A percentile compares a stretch with the other conserved stretches of the same genome.
Conservation (phyloP, 2,113 vertebrate genomes). For the Hassar affinis region DNA sequence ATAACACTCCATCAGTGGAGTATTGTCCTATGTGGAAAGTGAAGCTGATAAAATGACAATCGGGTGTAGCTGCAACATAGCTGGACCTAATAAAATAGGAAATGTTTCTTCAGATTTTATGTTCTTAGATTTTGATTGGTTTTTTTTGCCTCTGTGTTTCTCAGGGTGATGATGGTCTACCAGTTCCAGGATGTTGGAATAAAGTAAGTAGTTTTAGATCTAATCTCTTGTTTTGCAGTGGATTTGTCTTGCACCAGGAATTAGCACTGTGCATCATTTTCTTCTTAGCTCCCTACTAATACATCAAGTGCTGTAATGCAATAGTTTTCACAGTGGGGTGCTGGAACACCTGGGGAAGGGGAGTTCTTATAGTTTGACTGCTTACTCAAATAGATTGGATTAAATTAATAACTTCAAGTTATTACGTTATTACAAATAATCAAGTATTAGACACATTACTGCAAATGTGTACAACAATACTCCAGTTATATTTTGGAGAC, state of each 20-base stretch:
- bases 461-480: not conserved
- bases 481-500: not conserved
- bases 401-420: too few species aligned
- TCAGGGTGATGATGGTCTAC: slow-evolving; percentile 77
- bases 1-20: not conserved
- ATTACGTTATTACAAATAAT: too few species aligned
- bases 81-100: not conserved
- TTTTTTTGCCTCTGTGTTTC: slow-evolving; percentile 23
- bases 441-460: not conserved
- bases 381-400: not conserved
- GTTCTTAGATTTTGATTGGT: not conserved
- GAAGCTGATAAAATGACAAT: not conserved
- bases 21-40: not conserved
- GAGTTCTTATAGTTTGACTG: not conserved
- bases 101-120: not conserved
- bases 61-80: not conserved
- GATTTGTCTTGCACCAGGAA: slow-evolving; percentile 1
- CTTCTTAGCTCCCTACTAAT: slow-evolving; percentile 6
- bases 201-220: slow-evolving; percentile 68
- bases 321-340: not conserved
- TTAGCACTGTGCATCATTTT: not conserved
- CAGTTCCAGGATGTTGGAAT: slow-evolving; percentile 79
- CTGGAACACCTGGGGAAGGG: too few species aligned
- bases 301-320: not conserved
- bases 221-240: slow-evolving; percentile 9